Evolutionary conservation across 2,888 invertebrate species (phyloP).

Genomic region (Lagria hirta): DNA sequence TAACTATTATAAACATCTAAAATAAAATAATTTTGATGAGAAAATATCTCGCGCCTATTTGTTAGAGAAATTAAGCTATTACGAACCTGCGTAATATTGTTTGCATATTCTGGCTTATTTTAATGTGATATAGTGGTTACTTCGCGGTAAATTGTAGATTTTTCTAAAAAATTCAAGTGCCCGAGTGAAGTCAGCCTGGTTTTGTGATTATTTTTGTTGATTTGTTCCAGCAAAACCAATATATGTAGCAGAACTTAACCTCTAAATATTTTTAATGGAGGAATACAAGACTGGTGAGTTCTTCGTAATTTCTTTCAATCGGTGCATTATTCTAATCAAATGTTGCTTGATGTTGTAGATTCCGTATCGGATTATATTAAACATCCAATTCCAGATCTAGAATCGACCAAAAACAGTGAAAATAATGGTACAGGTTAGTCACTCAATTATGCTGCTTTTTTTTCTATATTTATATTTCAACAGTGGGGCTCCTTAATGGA

Average conservation of each 20-base stretch:
- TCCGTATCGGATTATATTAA: slow-evolving; percentile 11
- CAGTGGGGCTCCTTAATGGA: slow-evolving; percentile 12
- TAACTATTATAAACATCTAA: slow-evolving; percentile 24
- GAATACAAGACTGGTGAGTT: neutral
- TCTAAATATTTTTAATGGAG: neutral
- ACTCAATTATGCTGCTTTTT: too few relatives aligned
- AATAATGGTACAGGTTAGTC: slow-evolving; percentile 16
- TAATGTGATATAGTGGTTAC: too few relatives aligned
- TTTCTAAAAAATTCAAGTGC: too few relatives aligned
- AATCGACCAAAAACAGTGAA: slow-evolving; percentile 8
- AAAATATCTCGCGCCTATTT: slow-evolving; percentile 22
- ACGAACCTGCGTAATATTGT: slow-evolving; percentile 27
- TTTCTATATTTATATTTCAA: slow-evolving; percentile 1
- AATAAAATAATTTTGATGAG: slow-evolving; percentile 25
- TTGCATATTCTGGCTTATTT: too few relatives aligned
- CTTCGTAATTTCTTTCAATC: too few relatives aligned
- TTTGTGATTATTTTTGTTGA: slow-evolving; percentile 4
- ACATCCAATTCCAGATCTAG: slow-evolving; percentile 2
- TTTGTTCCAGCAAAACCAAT: neutral
- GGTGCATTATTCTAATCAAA: too few relatives aligned
- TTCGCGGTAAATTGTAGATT: too few relatives aligned
- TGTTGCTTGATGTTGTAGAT: slow-evolving; percentile 17
- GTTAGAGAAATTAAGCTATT: slow-evolving; percentile 22
- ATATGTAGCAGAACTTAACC: too few relatives aligned
- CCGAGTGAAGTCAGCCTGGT: too few relatives aligned